A percentile compares a stretch with the other conserved stretches of the same genome.
phyloP scores from a whole-genome alignment of 1,140 invertebrate species.

The Frieseomelitta varia region DNA sequence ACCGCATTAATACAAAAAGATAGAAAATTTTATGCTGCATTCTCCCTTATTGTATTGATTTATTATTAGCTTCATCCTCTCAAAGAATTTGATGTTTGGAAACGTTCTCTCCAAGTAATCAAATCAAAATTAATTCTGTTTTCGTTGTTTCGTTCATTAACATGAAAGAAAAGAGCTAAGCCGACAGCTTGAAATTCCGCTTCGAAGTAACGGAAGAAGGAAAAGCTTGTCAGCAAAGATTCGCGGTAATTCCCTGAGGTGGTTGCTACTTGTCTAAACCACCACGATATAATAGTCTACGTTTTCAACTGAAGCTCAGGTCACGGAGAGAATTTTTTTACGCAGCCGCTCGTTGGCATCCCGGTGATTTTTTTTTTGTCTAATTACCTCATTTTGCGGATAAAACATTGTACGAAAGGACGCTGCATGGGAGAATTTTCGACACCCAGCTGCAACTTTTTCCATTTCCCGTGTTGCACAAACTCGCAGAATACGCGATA shows the following conservation, averaged over 20 bases:
- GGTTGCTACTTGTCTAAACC: not conserved
- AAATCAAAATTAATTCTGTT: too few relatives aligned
- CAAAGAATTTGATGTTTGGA: too few relatives aligned
- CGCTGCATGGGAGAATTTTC: not conserved
- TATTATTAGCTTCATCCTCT: too few relatives aligned
- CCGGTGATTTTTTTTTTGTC: constrained; percentile 28
- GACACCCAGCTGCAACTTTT: not conserved
- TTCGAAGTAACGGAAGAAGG: not conserved
- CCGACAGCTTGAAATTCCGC: not conserved
- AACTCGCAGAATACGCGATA: not conserved
- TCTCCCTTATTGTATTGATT: too few relatives aligned
- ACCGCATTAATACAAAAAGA: too few relatives aligned
- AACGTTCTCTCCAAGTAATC: too few relatives aligned
- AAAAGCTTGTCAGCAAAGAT: not conserved
- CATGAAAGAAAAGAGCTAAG: not conserved
- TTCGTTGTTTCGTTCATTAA: not conserved
- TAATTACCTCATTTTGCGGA: constrained; percentile 29
- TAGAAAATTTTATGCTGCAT: too few relatives aligned
- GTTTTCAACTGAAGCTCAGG: not conserved
- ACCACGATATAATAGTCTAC: not conserved
- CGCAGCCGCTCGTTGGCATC: too few relatives aligned
- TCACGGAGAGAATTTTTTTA: constrained; percentile 7
- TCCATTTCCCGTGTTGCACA: not conserved
- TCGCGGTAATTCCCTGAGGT: not conserved
- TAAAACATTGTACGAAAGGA: not conserved